Evolutionary conservation across 92 coral and sea anemone species (phyloP).

Genomic region (Actinostola sp.): DNA sequence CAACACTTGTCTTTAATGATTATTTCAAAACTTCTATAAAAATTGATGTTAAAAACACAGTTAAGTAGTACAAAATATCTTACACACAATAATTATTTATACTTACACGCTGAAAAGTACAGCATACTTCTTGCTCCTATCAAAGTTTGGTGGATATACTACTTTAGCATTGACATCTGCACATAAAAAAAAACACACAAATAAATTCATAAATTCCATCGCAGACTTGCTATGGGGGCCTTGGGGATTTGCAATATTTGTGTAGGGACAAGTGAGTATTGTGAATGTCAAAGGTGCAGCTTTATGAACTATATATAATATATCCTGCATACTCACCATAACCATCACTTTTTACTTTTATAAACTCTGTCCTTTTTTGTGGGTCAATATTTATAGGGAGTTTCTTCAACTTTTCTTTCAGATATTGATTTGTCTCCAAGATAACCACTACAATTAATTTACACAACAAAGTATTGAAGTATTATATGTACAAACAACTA

Average conservation of each 20-base stretch:
- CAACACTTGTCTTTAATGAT: no score
- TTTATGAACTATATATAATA: no score
- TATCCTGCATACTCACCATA: conserved; percentile 2
- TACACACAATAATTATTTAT: neutral
- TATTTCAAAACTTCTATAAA: no score
- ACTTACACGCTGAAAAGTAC: conserved; percentile 67
- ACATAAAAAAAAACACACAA: neutral
- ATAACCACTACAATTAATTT: conserved; percentile 3
- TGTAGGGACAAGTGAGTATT: no score
- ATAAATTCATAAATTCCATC: no score
- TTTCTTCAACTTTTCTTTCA: conserved; percentile 24
- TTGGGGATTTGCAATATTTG: no score
- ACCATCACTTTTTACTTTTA: conserved; percentile 9
- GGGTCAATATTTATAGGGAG: neutral
- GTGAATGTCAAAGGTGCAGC: no score
- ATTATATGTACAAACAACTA: no score
- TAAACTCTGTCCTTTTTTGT: neutral
- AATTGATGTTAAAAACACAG: neutral
- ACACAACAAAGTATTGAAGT: no score
- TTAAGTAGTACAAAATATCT: neutral
- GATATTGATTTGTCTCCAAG: conserved; percentile 7
- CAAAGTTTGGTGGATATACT: conserved; percentile 56
- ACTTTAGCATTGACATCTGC: conserved; percentile 50
- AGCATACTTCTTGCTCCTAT: conserved; percentile 59
- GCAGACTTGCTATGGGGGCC: no score